Evolutionary conservation across 2,113 vertebrate genomes (phyloP).

Genomic region (Anarhynchus alexandrinus): DNA sequence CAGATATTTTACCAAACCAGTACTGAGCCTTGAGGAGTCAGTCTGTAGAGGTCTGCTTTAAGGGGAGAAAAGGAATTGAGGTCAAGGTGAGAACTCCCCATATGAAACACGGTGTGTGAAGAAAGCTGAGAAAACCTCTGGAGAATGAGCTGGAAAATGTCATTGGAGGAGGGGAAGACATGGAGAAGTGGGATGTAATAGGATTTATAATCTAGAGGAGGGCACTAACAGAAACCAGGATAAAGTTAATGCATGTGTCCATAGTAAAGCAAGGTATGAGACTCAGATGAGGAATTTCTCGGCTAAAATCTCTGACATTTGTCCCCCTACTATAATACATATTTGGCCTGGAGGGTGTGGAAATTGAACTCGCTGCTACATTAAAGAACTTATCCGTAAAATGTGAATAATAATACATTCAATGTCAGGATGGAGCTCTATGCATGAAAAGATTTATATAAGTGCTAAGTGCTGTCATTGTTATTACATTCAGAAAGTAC

Average conservation of each 20-base stretch:
- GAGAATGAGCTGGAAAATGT: neutral
- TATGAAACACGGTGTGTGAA: neutral
- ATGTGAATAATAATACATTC: neutral
- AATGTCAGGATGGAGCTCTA: neutral
- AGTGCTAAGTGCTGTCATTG: neutral
- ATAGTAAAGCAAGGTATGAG: neutral
- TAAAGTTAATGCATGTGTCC: neutral
- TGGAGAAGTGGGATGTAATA: neutral
- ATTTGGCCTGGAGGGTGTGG: neutral
- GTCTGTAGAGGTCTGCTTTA: neutral
- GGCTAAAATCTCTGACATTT: neutral
- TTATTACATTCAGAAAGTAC: slow-evolving; percentile 7
- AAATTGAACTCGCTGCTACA: neutral
- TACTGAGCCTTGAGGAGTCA: neutral
- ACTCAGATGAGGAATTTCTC: neutral
- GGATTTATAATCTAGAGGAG: neutral
- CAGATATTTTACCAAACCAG: neutral
- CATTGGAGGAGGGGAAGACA: neutral
- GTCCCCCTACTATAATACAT: neutral
- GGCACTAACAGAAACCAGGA: neutral
- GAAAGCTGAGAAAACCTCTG: neutral
- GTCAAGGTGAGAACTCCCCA: neutral
- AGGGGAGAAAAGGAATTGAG: neutral
- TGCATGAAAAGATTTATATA: neutral
- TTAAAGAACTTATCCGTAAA: neutral